Evolutionary conservation across 1,140 invertebrate genomes (phyloP).

Genomic region (Drosophila miranda): DNA sequence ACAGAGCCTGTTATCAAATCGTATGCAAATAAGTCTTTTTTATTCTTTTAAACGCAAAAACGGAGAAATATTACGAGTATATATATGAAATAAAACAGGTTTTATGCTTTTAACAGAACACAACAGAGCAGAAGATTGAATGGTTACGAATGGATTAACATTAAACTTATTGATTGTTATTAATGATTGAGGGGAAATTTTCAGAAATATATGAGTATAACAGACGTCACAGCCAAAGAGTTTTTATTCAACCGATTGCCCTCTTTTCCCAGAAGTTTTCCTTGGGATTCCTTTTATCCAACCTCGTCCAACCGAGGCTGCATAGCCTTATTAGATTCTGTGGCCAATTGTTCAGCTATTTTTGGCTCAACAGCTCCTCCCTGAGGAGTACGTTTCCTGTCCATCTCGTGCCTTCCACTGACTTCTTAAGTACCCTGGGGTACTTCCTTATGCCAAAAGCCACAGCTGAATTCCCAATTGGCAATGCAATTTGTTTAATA

Average conservation of each 20-base stretch:
- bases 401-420: not conserved
- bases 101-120: slow-evolving; percentile 36
- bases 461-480: slow-evolving; percentile 45
- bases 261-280: too few relatives aligned
- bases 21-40: slow-evolving; percentile 64
- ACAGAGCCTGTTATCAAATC: slow-evolving; percentile 65
- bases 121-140: slow-evolving; percentile 15
- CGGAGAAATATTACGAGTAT: slow-evolving; percentile 42
- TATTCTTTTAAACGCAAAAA: slow-evolving; percentile 62
- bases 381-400: slow-evolving; percentile 16
- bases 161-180: slow-evolving; percentile 12
- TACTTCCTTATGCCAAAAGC: slow-evolving; percentile 29
- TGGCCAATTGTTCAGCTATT: slow-evolving; percentile 3
- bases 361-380: not conserved
- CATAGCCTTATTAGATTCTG: not conserved
- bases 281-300: not conserved
- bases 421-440: slow-evolving; percentile 33
- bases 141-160: slow-evolving; percentile 8
- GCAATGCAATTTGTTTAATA: slow-evolving; percentile 62
- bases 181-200: slow-evolving; percentile 12
- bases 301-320: not conserved
- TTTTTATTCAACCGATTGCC: not conserved
- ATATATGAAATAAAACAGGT: slow-evolving; percentile 53
- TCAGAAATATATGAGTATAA: not conserved
- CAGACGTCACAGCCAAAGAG: not conserved